These are phyloP conservation scores for Cathartes aura DNA, from an alignment of 2,113 vertebrate species.

Conservation along the genomic window DNA sequence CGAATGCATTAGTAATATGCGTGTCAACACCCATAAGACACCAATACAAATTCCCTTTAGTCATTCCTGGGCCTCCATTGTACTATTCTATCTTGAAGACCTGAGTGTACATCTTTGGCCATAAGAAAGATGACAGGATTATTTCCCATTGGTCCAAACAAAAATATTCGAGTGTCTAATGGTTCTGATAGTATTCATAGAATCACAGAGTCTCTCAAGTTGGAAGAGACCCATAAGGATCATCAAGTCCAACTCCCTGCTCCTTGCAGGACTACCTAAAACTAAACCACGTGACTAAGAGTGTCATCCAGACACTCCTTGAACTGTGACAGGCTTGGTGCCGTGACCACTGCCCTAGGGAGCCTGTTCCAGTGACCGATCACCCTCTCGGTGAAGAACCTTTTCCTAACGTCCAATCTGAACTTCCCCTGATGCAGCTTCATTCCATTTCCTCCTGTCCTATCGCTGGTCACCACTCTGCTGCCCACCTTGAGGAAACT, in stretches of 20 bases:
- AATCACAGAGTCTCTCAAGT: background rate
- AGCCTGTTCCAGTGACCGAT: background rate
- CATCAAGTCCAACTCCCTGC: background rate
- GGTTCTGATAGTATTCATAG: background rate
- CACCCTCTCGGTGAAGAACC: background rate
- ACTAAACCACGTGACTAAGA: background rate
- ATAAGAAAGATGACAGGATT: background rate
- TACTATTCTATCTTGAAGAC: background rate
- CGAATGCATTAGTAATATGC: background rate
- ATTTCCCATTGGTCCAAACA: background rate
- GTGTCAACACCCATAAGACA: background rate
- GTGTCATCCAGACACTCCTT: accelerated
- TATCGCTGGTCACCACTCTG: background rate
- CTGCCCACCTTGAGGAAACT: background rate
- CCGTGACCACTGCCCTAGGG: accelerated
- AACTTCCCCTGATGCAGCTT: background rate
- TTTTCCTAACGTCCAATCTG: background rate
- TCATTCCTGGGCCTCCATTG: background rate
- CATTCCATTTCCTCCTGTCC: background rate
- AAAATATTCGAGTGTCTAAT: background rate
- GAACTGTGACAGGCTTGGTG: background rate
- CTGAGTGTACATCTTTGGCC: background rate
- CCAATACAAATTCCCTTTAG: background rate
- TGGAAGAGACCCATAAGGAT: background rate
- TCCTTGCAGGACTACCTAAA: background rate